Percentiles rank a stretch among this genome's conserved stretches.
phyloP scores from a whole-genome alignment of 2,113 vertebrate species.

The Daubentonia madagascariensis region DNA sequence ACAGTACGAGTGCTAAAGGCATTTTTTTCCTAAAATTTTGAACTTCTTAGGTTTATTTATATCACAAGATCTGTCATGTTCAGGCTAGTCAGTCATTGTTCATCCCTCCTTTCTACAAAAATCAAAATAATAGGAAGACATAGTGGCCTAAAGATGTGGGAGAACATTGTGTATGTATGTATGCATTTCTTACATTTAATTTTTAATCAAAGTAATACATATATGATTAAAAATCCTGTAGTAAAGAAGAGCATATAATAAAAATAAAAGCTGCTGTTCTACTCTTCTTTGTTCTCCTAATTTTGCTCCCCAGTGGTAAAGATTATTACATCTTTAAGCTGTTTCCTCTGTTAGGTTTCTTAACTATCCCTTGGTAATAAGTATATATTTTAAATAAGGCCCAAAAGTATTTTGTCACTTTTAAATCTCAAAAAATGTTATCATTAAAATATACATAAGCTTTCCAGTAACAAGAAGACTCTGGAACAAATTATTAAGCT shows the following conservation, averaged over 20 bases:
- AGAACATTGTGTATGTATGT: not conserved
- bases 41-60: not conserved
- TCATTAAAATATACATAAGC: not conserved
- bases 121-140: not conserved
- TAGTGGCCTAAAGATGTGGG: not conserved
- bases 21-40: not conserved
- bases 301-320: not conserved
- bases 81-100: not conserved
- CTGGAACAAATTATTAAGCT: conserved; percentile 14
- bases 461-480: not conserved
- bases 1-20: not conserved
- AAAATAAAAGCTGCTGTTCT: not conserved
- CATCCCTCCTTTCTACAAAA: not conserved
- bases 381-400: not conserved
- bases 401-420: not conserved
- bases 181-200: not conserved
- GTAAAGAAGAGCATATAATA: not conserved
- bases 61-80: not conserved
- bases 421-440: not conserved
- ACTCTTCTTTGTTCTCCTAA: fast-evolving
- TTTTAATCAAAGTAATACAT: not conserved
- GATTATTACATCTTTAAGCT: not conserved
- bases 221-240: not conserved
- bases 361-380: not conserved
- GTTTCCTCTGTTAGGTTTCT: not conserved